A percentile compares a stretch with the other conserved stretches of the same genome.
phyloP scores from a whole-genome alignment of 2,888 invertebrate genomes.

The Caenorhabditis macrosperma region DNA sequence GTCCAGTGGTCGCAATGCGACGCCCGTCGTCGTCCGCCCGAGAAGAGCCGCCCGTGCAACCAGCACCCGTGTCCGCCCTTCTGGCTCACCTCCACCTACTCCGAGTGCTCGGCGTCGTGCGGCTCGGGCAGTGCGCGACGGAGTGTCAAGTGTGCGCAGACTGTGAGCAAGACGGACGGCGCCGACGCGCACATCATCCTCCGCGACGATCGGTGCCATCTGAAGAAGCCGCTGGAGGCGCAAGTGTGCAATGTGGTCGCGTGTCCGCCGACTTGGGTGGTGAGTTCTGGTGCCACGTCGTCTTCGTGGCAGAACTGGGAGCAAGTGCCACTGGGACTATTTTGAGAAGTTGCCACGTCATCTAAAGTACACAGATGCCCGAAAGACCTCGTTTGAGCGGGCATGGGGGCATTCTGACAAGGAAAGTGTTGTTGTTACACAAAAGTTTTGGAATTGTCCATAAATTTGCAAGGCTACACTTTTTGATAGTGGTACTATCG shows the following conservation, averaged over 20 bases:
- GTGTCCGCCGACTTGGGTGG: conserved; percentile 91
- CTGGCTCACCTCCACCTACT: conserved; percentile 78
- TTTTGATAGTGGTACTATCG: too few relatives aligned
- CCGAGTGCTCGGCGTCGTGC: conserved; percentile 90
- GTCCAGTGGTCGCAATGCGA: conserved; percentile 92
- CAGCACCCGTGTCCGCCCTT: conserved; percentile 95
- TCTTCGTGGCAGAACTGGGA: too few relatives aligned
- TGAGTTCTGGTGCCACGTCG: too few relatives aligned
- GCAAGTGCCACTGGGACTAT: too few relatives aligned
- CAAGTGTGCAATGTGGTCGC: conserved; percentile 92
- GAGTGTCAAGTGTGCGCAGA: conserved; percentile 87
- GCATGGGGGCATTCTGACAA: too few relatives aligned
- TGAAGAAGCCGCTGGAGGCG: conserved; percentile 82
- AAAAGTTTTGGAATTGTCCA: too few relatives aligned
- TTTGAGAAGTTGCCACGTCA: too few relatives aligned
- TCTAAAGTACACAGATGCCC: too few relatives aligned
- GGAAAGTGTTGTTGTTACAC: too few relatives aligned
- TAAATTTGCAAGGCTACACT: too few relatives aligned
- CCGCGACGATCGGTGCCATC: conserved; percentile 92
- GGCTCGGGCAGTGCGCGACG: conserved; percentile 94
- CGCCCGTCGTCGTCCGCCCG: conserved; percentile 90
- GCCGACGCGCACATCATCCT: conserved; percentile 92
- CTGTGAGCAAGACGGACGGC: conserved; percentile 80
- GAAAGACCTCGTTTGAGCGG: too few relatives aligned
- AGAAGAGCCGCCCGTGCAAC: conserved; percentile 90